A percentile compares a stretch with the other conserved stretches of the same genome.
These are phyloP conservation scores for Syngnathus typhle DNA, from an alignment of 2,113 vertebrate species.

Conservation along the genomic window DNA sequence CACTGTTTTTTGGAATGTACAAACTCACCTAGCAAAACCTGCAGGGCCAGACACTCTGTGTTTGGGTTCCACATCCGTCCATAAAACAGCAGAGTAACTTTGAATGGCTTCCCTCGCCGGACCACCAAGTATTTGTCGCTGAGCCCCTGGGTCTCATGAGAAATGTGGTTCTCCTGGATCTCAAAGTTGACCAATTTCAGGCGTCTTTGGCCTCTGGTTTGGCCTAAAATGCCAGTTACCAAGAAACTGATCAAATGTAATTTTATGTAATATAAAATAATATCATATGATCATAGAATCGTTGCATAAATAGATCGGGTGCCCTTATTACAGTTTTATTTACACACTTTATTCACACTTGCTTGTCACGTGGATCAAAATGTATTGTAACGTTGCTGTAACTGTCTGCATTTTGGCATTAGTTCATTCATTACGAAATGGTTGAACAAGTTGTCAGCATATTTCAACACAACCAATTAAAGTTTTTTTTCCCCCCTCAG, in stretches of 20 bases:
- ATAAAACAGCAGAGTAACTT: slow-evolving; percentile 43
- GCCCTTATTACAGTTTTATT: too few relatives aligned
- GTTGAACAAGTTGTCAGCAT: too few relatives aligned
- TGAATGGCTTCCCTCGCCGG: slow-evolving; percentile 56
- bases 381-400: too few relatives aligned
- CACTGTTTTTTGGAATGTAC: neutral
- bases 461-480: too few relatives aligned
- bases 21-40: slow-evolving; percentile 44
- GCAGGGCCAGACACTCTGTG: slow-evolving; percentile 29
- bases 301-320: neutral
- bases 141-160: slow-evolving; percentile 53
- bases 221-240: slow-evolving; percentile 2
- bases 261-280: neutral
- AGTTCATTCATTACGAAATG: too few relatives aligned
- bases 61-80: slow-evolving; percentile 11
- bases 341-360: too few relatives aligned
- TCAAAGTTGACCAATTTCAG: slow-evolving; percentile 51
- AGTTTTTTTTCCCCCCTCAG: too few relatives aligned
- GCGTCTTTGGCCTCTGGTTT: neutral
- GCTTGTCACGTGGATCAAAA: too few relatives aligned
- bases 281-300: neutral
- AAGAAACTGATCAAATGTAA: neutral
- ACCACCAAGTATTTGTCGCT: slow-evolving; percentile 46
- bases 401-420: too few relatives aligned
- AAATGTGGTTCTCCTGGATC: slow-evolving; percentile 28